These are phyloP conservation scores for Coracias cyanogaster DNA, from an alignment of 2,797 vertebrate species.

Conservation along the genomic window DNA sequence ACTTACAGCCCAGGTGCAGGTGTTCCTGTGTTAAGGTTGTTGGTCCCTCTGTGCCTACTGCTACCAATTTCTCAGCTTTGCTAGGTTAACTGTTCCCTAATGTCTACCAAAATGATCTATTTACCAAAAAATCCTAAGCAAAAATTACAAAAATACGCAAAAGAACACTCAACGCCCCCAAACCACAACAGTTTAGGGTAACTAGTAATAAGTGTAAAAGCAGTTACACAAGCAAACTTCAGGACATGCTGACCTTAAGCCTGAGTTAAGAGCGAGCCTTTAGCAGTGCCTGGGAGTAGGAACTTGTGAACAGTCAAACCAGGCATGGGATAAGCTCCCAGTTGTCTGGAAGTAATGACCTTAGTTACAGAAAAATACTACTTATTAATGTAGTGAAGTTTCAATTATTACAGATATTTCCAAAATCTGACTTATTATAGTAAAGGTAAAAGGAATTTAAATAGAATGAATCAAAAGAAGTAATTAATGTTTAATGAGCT, in stretches of 20 bases:
- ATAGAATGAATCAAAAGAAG: not conserved
- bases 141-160: not conserved
- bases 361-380: not conserved
- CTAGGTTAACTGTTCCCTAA: not conserved
- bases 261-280: not conserved
- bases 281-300: not conserved
- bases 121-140: not conserved
- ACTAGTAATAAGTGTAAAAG: not conserved
- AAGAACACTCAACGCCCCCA: not conserved
- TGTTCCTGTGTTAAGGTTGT: not conserved
- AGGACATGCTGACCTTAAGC: not conserved
- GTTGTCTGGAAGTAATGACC: not conserved
- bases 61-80: not conserved
- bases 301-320: not conserved
- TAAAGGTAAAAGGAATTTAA: constrained; percentile 1
- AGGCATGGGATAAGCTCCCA: not conserved
- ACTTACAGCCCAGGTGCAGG: not conserved
- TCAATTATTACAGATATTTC: not conserved
- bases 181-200: not conserved
- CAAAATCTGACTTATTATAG: not conserved
- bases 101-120: not conserved
- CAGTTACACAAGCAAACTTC: not conserved
- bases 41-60: not conserved
- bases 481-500: not conserved
- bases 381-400: not conserved